Conservation (phyloP, 1,140 invertebrate species). For the Pachyrhynchus sulphureomaculatus region DNA sequence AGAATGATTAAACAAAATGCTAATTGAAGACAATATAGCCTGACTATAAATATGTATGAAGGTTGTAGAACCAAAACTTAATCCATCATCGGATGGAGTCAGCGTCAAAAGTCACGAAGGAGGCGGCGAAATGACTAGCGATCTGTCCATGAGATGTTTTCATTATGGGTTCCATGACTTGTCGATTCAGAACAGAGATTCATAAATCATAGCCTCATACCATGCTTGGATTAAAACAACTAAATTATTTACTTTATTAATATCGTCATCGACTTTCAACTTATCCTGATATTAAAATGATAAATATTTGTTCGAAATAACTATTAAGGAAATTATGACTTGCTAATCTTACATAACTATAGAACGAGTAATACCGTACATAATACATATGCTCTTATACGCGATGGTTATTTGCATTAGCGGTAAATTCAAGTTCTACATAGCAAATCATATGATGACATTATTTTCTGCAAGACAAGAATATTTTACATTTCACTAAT, state of each 20-base stretch:
- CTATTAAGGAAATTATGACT: no score
- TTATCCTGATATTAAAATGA: no score
- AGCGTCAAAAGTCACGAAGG: slow-evolving; percentile 52
- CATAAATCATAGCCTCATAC: slow-evolving; percentile 42
- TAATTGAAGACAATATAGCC: slow-evolving; percentile 47
- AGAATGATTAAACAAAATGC: slow-evolving; percentile 48
- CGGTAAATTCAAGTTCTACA: no score
- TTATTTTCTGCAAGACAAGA: no score
- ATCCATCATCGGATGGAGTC: slow-evolving; percentile 47
- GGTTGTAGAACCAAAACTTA: slow-evolving; percentile 30
- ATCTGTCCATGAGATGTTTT: slow-evolving; percentile 52
- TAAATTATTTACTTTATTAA: slow-evolving; percentile 28
- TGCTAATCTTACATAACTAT: no score
- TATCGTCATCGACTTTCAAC: background rate
- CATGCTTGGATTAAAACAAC: slow-evolving; percentile 16
- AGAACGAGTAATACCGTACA: no score
- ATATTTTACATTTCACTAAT: no score
- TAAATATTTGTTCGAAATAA: no score
- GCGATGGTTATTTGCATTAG: no score
- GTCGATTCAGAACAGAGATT: slow-evolving; percentile 42
- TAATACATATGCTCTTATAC: no score
- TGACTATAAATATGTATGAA: slow-evolving; percentile 46
- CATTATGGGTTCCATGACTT: slow-evolving; percentile 52
- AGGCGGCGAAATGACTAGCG: slow-evolving; percentile 52
- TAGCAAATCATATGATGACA: no score